Evolutionary conservation across 2,888 invertebrate genomes (phyloP).

Genomic region (Amorpha juglandis): DNA sequence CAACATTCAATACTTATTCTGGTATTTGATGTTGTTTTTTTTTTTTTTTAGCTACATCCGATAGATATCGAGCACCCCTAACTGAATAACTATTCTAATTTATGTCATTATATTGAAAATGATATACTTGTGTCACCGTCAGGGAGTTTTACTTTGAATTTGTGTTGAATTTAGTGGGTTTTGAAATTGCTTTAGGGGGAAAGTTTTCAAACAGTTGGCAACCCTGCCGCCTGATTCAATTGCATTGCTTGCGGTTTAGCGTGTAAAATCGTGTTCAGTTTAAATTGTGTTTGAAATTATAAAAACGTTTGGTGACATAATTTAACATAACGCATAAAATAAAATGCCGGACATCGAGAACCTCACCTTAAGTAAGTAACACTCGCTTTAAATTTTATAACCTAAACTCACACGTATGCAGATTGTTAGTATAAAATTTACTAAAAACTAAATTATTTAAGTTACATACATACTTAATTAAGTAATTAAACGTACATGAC

Average conservation of each 20-base stretch:
- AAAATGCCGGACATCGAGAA: conserved; percentile 43
- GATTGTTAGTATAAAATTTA: neutral
- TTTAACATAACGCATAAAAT: neutral
- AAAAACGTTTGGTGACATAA: neutral
- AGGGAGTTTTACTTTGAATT: too few species aligned
- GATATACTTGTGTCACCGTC: too few species aligned
- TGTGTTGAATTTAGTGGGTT: too few species aligned
- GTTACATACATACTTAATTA: neutral
- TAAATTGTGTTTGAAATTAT: neutral
- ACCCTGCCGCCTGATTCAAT: too few species aligned
- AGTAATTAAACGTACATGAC: neutral
- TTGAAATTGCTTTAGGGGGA: too few species aligned
- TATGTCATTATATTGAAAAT: too few species aligned
- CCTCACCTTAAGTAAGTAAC: conserved; percentile 48
- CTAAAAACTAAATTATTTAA: neutral
- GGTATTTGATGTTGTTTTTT: too few species aligned
- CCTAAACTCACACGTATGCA: conserved; percentile 41
- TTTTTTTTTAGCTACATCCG: too few species aligned
- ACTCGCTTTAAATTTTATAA: conserved; percentile 38
- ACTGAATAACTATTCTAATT: too few species aligned
- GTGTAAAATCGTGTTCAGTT: neutral
- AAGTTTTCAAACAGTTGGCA: too few species aligned
- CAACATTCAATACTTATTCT: too few species aligned
- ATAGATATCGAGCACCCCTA: too few species aligned
- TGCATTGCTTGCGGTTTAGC: neutral